Evolutionary conservation across 2,113 vertebrate genomes (phyloP).

Genomic region (Himantopus leucocephalus): DNA sequence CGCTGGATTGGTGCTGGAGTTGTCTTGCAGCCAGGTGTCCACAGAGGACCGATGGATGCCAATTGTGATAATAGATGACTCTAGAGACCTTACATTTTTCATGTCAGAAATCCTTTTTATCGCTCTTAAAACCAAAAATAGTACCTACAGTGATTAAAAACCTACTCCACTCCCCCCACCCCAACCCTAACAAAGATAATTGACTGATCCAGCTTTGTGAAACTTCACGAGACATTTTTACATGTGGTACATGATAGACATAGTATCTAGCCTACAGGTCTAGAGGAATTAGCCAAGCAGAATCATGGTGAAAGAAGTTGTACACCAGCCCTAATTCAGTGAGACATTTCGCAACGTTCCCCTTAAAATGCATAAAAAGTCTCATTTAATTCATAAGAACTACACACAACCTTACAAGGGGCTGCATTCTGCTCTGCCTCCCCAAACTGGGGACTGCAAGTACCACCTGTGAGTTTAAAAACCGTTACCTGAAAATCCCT

Average conservation of each 20-base stretch:
- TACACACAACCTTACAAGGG: neutral
- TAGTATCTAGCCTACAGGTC: neutral
- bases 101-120: neutral
- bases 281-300: neutral
- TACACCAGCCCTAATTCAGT: neutral
- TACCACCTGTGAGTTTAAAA: neutral
- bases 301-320: neutral
- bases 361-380: neutral
- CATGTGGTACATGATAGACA: neutral
- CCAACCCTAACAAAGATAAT: neutral
- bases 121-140: neutral
- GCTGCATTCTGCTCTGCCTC: neutral
- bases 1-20: neutral
- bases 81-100: neutral
- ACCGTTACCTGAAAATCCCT: neutral
- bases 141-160: neutral
- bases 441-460: neutral
- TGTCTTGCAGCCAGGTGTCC: neutral
- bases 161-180: neutral
- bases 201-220: neutral
- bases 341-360: neutral
- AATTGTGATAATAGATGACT: neutral
- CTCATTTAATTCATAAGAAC: neutral
- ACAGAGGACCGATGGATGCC: accelerated
- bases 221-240: neutral